phyloP scores from a whole-genome alignment of 2,113 vertebrate species.

The Eulemur macaco region DNA sequence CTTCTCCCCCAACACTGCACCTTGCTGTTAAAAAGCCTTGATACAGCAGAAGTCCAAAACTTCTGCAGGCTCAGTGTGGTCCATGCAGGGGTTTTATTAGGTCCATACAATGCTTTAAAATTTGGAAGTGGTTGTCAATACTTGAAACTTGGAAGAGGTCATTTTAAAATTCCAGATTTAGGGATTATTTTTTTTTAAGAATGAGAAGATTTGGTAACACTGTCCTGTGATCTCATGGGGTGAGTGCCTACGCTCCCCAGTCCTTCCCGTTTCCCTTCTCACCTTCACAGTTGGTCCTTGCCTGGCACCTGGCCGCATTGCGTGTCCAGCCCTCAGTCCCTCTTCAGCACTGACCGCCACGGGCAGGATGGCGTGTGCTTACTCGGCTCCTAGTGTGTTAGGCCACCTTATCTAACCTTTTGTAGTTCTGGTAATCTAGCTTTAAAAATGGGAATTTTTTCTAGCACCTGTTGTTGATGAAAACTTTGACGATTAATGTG shows the following conservation, averaged over 20 bases:
- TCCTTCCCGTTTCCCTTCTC: not conserved
- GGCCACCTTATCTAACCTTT: not conserved
- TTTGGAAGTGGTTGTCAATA: not conserved
- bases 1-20: rapidly evolving
- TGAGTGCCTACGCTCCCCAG: not conserved
- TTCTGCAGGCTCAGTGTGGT: not conserved
- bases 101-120: not conserved
- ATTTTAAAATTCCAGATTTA: not conserved
- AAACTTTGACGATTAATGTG: not conserved
- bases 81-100: not conserved
- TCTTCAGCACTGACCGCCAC: rapidly evolving
- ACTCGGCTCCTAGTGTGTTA: rapidly evolving
- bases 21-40: not conserved
- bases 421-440: not conserved
- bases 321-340: not conserved
- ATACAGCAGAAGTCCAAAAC: not conserved
- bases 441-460: not conserved
- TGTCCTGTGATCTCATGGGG: not conserved
- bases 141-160: not conserved
- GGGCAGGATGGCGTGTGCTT: no score
- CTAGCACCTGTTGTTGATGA: not conserved
- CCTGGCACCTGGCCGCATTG: not conserved
- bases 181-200: not conserved
- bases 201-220: not conserved
- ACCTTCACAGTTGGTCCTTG: not conserved